Conservation (phyloP, 2,113 vertebrate genomes). For the Ciconia boyciana region DNA sequence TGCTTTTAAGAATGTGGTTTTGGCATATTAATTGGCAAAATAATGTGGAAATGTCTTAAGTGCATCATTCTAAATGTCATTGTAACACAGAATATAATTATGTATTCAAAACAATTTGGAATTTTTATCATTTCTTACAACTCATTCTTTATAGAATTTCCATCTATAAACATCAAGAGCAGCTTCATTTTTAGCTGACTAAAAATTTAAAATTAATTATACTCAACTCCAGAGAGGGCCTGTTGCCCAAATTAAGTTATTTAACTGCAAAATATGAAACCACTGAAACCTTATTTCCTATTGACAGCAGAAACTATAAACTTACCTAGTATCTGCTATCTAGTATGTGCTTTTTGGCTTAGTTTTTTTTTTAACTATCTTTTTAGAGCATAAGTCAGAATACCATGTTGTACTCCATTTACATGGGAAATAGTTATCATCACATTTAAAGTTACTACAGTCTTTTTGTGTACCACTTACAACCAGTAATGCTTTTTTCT, state of each 20-base stretch:
- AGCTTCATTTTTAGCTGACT: not conserved
- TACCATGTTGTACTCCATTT: not conserved
- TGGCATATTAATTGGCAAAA: not conserved
- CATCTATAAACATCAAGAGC: not conserved
- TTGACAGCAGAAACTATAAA: not conserved
- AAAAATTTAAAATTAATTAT: not conserved
- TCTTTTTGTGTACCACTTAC: not conserved
- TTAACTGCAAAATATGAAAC: not conserved
- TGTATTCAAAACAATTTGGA: not conserved
- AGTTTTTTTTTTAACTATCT: not conserved
- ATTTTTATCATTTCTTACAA: not conserved
- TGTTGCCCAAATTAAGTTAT: not conserved
- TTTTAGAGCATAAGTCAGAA: not conserved
- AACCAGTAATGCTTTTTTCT: not conserved
- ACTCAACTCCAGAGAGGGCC: not conserved
- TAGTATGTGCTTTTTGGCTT: not conserved
- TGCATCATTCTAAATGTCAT: not conserved
- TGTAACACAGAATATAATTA: not conserved
- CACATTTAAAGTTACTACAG: not conserved
- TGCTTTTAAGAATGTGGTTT: not conserved
- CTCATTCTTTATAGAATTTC: not conserved
- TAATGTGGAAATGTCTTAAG: not conserved
- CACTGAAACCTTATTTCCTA: not conserved
- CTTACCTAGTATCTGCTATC: not conserved
- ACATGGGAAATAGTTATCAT: not conserved